Evolutionary conservation across 2,113 vertebrate genomes (phyloP), one percentile per base, ranked within the genome.

Genomic region (Corythornis cristatus): DNA sequence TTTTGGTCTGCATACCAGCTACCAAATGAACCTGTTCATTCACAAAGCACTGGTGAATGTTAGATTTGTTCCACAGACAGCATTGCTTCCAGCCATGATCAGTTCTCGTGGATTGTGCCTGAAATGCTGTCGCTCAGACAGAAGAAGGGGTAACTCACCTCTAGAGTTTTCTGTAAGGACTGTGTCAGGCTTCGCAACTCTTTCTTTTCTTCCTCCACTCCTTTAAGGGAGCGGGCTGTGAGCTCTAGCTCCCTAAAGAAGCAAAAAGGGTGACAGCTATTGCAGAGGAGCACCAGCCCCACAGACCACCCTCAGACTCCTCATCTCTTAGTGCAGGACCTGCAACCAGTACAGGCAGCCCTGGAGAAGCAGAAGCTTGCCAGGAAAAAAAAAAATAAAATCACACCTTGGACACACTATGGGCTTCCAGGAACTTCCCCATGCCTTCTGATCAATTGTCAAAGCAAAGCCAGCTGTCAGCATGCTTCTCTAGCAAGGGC

Each of bases 191-290:
- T 97, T 88, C 97, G 97, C 64, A 99, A 96, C 84, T 99, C 98
- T 71, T 98, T 98, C 78, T 99, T 99, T 95, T 99, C 99, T 61
- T 96, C 98, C 89, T 99, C 99, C 16, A 99, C 99, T 11, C 98
- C 98, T 80, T 97, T 98, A 92, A 99, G 98, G 33, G 98, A 99
- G 91, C 96, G 97, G 82, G 98, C 96, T 7, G 99, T 99, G 46
- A 98, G 97, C 71, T 99, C 99, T 83, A 99, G 97, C 91, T 99
- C 99, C 94, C 99, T 99, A 96, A 57, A 53, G 72, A 89, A 76
- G 93, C 65, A 96, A 40, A 83, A 86, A 93, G 28, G 18, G 58
- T 29, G 42, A 81, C 6, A 86, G 71, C 31, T 93, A 6, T 84
- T 71, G 76, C 40, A 78, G 40, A 37, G 48, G 61, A 79, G 54